Evolutionary conservation across 1,140 invertebrate genomes (phyloP), one percentile per base, ranked within the genome.

Genomic region (Diorhabda elongata): DNA sequence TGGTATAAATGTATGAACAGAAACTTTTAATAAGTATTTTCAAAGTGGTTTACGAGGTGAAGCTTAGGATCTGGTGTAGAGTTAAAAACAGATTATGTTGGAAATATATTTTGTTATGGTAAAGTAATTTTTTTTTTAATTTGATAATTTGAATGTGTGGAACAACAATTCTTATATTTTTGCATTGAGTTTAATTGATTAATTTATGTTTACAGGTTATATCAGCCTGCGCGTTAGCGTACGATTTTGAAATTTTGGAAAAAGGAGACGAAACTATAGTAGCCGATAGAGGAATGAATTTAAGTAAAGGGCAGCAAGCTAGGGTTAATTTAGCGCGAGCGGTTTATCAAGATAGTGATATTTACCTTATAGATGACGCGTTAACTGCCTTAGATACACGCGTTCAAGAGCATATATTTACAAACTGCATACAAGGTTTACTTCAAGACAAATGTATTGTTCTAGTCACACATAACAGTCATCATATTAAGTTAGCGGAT

Each of bases 261-360:
- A 64, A 65, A 5, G 88, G 91, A 42, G 93, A 95, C 75, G 84
- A 87, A 72, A 94, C 92, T 0, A 81, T 92, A n/a, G 89, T 96
- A 4, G 92, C 92, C 52, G 94, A 96, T 75, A 85, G 89, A 79
- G 94, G 94, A 61, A 85, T 89, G 9, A 88, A 88, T 43, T 80
- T 94, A 3, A 93, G 90, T 74, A 93, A 92, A 43, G 93, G 96
- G 59, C 96, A 98, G 82, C 91, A 93, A 74, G 94, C 96, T 0
- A 87, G 96, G 75, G 91, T 98, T 4, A 95, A 93, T 77, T 82
- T 96, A 52, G 94, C 94, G 0, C 87, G 94, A 66, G 89, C 93
- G 5, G 84, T 95, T 3, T 96, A 96, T 81, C 86, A 87, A 63
- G 86, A 91, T 79, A 88, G 89, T 5, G 90, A 92, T 73, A 87